Evolutionary conservation across 2,797 vertebrate species (phyloP).

Genomic region (Gymnoscopelus microlampas): DNA sequence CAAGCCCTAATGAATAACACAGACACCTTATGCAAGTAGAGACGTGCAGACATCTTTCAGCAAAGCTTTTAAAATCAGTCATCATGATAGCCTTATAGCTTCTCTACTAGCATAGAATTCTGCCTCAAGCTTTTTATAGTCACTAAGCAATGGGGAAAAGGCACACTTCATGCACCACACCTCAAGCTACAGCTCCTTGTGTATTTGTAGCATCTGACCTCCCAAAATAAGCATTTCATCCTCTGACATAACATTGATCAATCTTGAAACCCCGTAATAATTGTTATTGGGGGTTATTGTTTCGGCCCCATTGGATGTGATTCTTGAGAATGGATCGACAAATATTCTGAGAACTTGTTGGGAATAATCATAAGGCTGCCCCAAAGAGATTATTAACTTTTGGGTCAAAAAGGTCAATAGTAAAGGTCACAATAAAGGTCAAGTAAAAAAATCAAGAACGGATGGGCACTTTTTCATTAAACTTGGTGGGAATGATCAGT

Average conservation of each 20-base stretch:
- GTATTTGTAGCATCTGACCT: conserved; percentile 36
- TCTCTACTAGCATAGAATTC: conserved; percentile 19
- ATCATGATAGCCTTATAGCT: conserved; percentile 29
- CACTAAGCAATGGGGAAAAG: conserved; percentile 39
- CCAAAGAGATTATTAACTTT: too few relatives aligned
- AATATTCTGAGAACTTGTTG: too few relatives aligned
- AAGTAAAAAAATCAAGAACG: too few relatives aligned
- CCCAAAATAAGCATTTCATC: conserved; percentile 67
- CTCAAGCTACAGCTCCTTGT: conserved; percentile 34
- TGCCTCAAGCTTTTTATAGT: conserved; percentile 56
- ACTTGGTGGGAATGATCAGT: too few relatives aligned
- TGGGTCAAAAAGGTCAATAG: too few relatives aligned
- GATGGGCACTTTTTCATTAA: too few relatives aligned
- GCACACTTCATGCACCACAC: conserved; percentile 73
- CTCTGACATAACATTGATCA: background rate
- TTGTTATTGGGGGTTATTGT: too few relatives aligned
- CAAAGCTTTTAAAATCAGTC: conserved; percentile 66
- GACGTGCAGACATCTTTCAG: conserved; percentile 58
- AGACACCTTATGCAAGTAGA: conserved; percentile 59
- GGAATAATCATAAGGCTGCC: too few relatives aligned
- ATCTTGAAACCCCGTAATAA: background rate
- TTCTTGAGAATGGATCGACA: too few relatives aligned
- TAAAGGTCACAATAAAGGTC: too few relatives aligned
- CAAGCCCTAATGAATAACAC: conserved; percentile 47
- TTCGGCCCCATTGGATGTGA: too few relatives aligned